Conservation (phyloP, 2,113 vertebrate species). For the Mixornis gularis region DNA sequence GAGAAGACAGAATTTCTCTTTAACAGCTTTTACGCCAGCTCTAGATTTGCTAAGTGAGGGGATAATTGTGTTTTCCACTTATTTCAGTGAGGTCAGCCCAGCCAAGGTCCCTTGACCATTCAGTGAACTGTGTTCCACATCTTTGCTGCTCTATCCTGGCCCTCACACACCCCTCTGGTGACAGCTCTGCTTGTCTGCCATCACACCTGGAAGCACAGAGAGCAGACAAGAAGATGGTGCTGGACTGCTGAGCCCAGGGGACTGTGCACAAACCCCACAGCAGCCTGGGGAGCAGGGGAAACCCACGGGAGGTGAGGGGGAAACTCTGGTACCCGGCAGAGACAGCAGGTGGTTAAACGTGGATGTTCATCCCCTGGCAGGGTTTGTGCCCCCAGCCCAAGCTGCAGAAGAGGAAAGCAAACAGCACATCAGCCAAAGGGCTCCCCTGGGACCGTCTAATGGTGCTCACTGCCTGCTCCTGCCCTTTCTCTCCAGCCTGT, state of each 20-base stretch:
- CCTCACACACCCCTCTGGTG: not conserved
- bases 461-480: not conserved
- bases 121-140: rapidly evolving
- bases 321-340: rapidly evolving
- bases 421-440: not conserved
- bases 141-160: not conserved
- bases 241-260: not conserved
- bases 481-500: not conserved
- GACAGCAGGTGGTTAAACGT: rapidly evolving
- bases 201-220: not conserved
- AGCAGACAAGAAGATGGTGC: rapidly evolving
- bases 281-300: not conserved
- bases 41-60: not conserved
- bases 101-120: not conserved
- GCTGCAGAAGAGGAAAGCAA: not conserved
- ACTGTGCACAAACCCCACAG: not conserved
- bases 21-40: not conserved
- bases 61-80: not conserved
- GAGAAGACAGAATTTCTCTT: not conserved
- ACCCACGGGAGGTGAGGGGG: rapidly evolving
- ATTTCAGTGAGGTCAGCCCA: not conserved
- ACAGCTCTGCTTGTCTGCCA: not conserved
- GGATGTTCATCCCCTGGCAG: rapidly evolving
- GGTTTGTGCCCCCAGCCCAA: not conserved
- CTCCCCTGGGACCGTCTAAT: not conserved